Conservation (phyloP, 2,113 vertebrate genomes). For the sheep (Ovis aries) region DNA sequence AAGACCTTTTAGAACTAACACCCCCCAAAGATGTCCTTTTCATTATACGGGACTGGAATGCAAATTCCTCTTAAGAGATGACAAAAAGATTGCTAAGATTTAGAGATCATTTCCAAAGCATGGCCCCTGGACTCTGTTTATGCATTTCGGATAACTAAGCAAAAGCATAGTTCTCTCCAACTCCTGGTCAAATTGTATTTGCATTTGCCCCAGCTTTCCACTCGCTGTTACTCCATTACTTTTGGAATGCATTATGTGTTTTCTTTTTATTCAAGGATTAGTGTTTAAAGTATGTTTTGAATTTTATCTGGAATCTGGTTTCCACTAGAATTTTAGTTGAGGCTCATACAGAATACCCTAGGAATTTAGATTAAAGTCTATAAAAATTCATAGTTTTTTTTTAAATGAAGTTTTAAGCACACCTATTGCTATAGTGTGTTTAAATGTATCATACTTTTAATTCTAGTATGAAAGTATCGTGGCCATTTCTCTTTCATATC, state of each 20-base stretch:
- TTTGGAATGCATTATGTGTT: constrained; percentile 49
- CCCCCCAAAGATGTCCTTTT: no score
- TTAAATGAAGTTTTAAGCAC: constrained; percentile 9
- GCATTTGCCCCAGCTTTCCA: constrained; percentile 42
- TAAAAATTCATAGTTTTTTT: neutral
- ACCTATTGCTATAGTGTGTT: neutral
- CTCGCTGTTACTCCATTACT: neutral
- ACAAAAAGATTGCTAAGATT: constrained; percentile 30
- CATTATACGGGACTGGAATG: no score
- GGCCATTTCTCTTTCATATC: neutral
- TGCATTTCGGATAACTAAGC: neutral
- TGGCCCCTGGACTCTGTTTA: neutral
- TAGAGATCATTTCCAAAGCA: neutral
- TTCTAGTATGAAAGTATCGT: neutral
- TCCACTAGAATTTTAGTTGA: constrained; percentile 46
- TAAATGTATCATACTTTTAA: neutral
- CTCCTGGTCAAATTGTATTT: constrained; percentile 53
- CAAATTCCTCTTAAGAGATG: neutral
- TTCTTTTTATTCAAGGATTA: constrained; percentile 39
- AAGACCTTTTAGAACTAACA: no score
- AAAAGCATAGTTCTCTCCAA: neutral
- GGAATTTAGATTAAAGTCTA: constrained; percentile 25
- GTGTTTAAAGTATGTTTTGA: constrained; percentile 54
- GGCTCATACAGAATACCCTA: constrained; percentile 14
- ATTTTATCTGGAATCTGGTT: constrained; percentile 48